Evolutionary conservation across 1,140 invertebrate species (phyloP).

Genomic region (Calycopis cecrops): DNA sequence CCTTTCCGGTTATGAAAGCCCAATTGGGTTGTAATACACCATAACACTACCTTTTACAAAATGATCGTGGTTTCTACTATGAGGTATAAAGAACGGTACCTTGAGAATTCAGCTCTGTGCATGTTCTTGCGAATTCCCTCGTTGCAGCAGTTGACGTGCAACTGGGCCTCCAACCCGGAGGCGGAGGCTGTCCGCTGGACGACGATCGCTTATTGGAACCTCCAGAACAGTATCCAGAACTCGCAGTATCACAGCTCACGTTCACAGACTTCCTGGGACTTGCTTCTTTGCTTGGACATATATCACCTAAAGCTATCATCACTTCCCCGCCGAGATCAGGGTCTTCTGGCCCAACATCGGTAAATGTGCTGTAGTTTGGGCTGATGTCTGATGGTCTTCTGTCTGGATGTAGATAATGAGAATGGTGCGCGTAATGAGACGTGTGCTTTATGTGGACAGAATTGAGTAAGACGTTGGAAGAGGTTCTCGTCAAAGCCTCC

Average conservation of each 20-base stretch:
- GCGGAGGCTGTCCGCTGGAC: slow-evolving; percentile 45
- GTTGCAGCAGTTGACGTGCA: slow-evolving; percentile 60
- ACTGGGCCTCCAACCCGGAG: slow-evolving; percentile 58
- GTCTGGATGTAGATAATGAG: slow-evolving; percentile 81
- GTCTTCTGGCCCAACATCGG: slow-evolving; percentile 80
- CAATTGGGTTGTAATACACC: too few relatives aligned
- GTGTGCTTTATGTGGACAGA: slow-evolving; percentile 87
- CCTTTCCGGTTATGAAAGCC: too few relatives aligned
- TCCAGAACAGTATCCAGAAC: slow-evolving; percentile 69
- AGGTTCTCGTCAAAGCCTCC: slow-evolving; percentile 87
- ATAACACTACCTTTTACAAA: not conserved
- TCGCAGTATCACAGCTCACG: slow-evolving; percentile 68
- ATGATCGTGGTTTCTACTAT: too few relatives aligned
- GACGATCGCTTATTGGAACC: slow-evolving; percentile 67
- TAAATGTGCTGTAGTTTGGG: slow-evolving; percentile 79
- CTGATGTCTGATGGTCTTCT: slow-evolving; percentile 76
- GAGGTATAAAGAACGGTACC: slow-evolving; percentile 33
- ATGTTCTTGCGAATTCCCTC: slow-evolving; percentile 62
- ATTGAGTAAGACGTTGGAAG: slow-evolving; percentile 88
- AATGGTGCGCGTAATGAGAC: slow-evolving; percentile 80
- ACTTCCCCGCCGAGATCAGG: slow-evolving; percentile 76
- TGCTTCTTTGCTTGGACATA: slow-evolving; percentile 66
- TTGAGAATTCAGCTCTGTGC: slow-evolving; percentile 70
- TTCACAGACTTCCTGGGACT: slow-evolving; percentile 70
- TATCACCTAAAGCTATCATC: slow-evolving; percentile 55